A percentile compares a stretch with the other conserved stretches of the same genome.
These are phyloP conservation scores for Nesometra sesokonis DNA, from an alignment of 35 echinoderm and acorn worm genomes.

Conservation along the genomic window DNA sequence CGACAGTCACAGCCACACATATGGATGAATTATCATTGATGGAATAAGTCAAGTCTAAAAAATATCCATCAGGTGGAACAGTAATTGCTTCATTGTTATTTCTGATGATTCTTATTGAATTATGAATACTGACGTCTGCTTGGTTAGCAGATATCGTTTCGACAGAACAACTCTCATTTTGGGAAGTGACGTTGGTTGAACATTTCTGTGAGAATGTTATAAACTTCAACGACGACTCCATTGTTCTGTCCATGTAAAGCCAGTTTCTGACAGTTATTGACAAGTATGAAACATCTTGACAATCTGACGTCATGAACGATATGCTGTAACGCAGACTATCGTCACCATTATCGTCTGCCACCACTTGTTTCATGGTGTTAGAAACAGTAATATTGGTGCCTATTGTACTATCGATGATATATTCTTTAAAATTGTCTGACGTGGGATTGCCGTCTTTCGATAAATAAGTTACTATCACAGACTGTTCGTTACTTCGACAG, in stretches of 20 bases:
- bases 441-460: not conserved
- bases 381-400: not conserved
- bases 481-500: not conserved
- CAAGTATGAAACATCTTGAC: not conserved
- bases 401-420: not conserved
- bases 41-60: not conserved
- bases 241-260: not conserved
- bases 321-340: not conserved
- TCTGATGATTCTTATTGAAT: not conserved
- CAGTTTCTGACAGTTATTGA: not conserved
- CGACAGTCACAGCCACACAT: not conserved
- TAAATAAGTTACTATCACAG: not conserved
- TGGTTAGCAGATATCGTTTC: not conserved
- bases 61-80: not conserved
- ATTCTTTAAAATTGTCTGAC: not conserved
- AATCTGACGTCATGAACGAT: not conserved
- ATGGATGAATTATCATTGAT: not conserved
- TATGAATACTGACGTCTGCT: not conserved
- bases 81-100: not conserved
- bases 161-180: not conserved
- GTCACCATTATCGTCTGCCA: not conserved
- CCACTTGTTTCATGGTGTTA: not conserved
- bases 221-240: not conserved
- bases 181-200: not conserved
- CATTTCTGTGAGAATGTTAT: not conserved